A percentile compares a stretch with the other conserved stretches of the same genome.
Evolutionary conservation across 2,797 vertebrate genomes (phyloP).

Genomic region (Ceryle rudis): DNA sequence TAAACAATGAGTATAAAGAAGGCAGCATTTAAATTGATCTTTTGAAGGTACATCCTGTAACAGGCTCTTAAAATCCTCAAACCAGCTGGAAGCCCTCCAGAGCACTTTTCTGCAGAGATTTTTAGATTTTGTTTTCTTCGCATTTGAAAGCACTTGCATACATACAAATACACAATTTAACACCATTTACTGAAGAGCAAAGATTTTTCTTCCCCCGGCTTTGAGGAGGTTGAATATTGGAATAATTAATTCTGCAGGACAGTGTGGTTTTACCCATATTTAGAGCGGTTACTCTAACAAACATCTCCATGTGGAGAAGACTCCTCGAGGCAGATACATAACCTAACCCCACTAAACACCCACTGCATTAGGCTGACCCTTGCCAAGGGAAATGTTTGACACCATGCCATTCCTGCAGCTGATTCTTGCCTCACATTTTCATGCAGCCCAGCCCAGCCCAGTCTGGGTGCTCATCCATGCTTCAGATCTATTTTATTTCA

Average conservation of each 20-base stretch:
- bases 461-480: background rate
- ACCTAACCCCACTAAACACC: background rate
- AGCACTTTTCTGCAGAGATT: conserved; percentile 35
- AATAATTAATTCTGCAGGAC: background rate
- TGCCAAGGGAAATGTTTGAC: background rate
- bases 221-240: background rate
- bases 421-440: background rate
- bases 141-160: background rate
- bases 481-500: background rate
- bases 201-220: background rate
- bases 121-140: conserved; percentile 27
- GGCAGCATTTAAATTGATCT: conserved; percentile 50
- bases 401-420: background rate
- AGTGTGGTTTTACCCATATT: background rate
- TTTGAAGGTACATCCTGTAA: conserved; percentile 51
- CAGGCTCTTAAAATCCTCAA: conserved; percentile 46
- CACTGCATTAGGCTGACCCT: background rate
- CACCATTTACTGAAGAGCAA: background rate
- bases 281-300: background rate
- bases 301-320: background rate
- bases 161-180: conserved; percentile 18
- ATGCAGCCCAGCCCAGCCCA: background rate
- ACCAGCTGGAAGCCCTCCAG: conserved; percentile 59
- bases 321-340: background rate
- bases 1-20: conserved; percentile 41